Conservation (phyloP, 2,113 vertebrate species). For the Amphiprion percula region DNA sequence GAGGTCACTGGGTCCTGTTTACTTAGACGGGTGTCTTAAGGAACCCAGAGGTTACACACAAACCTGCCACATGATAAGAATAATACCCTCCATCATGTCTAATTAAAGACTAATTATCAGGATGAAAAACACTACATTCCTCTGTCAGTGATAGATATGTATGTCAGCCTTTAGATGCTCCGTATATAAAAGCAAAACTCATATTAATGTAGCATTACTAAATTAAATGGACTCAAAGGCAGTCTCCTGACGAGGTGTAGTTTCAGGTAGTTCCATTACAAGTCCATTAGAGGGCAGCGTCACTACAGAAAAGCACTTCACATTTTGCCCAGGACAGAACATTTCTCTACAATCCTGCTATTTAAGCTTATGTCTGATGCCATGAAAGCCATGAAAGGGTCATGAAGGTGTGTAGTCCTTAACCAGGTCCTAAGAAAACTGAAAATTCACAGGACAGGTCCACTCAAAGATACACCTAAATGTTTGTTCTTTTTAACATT, state of each 20-base stretch:
- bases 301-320: background rate
- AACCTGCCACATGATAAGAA: constrained; percentile 50
- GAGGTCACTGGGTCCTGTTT: constrained; percentile 80
- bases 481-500: no score
- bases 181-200: background rate
- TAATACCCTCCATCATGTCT: constrained; percentile 45
- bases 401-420: background rate
- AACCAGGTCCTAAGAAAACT: background rate
- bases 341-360: background rate
- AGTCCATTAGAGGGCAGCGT: constrained; percentile 57
- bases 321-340: background rate
- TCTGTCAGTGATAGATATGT: background rate
- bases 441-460: background rate
- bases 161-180: background rate
- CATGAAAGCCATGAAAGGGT: background rate
- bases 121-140: constrained; percentile 35
- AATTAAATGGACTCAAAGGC: background rate
- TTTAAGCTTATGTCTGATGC: background rate
- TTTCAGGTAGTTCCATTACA: background rate
- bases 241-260: background rate
- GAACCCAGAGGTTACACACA: constrained; percentile 65
- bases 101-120: constrained; percentile 55
- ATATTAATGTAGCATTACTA: background rate
- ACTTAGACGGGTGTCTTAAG: constrained; percentile 70
- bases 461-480: no score